Conservation (phyloP, 1,140 invertebrate species). For the Drosophila orosa region DNA sequence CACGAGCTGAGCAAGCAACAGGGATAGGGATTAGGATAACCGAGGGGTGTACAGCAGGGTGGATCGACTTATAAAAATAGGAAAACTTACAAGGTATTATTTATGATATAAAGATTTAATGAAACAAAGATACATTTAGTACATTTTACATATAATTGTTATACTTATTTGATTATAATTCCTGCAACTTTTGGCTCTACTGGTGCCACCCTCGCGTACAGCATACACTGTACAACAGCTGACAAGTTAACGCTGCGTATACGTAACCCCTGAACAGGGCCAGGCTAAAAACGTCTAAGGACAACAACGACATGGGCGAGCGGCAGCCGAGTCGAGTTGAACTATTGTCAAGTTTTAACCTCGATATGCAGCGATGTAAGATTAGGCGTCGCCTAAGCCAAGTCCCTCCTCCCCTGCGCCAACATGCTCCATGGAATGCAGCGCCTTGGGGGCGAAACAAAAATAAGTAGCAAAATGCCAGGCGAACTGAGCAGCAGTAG, state of each 20-base stretch:
- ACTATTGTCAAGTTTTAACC: slow-evolving; percentile 82
- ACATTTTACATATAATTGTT: background rate
- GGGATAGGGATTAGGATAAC: slow-evolving; percentile 32
- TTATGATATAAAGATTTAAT: no score
- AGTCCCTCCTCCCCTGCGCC: slow-evolving; percentile 9
- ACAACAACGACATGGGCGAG: slow-evolving; percentile 60
- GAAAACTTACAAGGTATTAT: background rate
- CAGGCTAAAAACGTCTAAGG: slow-evolving; percentile 62
- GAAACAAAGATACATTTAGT: background rate
- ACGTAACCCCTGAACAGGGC: slow-evolving; percentile 62
- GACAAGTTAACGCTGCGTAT: slow-evolving; percentile 61
- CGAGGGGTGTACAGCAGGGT: slow-evolving; percentile 8
- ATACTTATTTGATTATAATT: background rate
- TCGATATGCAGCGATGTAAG: slow-evolving; percentile 80
- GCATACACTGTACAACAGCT: slow-evolving; percentile 17
- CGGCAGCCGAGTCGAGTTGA: slow-evolving; percentile 72
- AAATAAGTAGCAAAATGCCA: slow-evolving; percentile 72
- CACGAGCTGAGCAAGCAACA: slow-evolving; percentile 64
- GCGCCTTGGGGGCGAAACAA: slow-evolving; percentile 59
- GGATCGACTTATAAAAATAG: background rate
- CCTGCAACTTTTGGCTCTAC: background rate
- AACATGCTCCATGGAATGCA: slow-evolving; percentile 46
- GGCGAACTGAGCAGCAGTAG: slow-evolving; percentile 14
- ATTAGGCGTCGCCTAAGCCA: slow-evolving; percentile 59
- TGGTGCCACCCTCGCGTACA: slow-evolving; percentile 6